Percentiles rank a stretch among this genome's conserved stretches.
These are phyloP conservation scores for Apantesis nais DNA, from an alignment of 2,888 invertebrate species.

Conservation along the genomic window DNA sequence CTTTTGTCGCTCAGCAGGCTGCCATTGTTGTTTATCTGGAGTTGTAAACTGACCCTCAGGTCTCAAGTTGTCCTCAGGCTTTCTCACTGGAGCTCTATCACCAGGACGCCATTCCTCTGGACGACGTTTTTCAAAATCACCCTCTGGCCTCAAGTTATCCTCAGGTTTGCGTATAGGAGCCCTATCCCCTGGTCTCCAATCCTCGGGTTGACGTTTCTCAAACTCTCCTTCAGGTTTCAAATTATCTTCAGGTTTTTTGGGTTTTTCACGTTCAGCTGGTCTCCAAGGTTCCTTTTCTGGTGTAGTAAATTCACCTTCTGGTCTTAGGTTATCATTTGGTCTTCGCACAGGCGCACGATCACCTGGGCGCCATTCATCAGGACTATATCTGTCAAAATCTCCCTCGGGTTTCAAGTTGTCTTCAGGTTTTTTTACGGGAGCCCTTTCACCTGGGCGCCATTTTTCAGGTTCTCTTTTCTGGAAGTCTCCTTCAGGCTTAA, in stretches of 20 bases:
- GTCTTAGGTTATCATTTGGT: conserved; percentile 59
- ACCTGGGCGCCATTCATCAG: conserved; percentile 68
- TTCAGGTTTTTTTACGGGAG: conserved; percentile 69
- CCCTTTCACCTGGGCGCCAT: conserved; percentile 81
- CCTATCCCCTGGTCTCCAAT: conserved; percentile 79
- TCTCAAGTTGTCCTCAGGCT: conserved; percentile 67
- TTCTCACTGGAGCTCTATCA: conserved; percentile 47
- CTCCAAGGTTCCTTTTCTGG: conserved; percentile 77
- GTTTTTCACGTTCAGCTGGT: conserved; percentile 75
- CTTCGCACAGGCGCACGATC: conserved; percentile 64
- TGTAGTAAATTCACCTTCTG: conserved; percentile 41
- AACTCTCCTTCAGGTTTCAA: conserved; percentile 86
- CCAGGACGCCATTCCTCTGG: conserved; percentile 70
- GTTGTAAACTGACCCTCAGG: conserved; percentile 75
- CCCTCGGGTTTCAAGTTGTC: conserved; percentile 86
- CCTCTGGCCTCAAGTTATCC: conserved; percentile 32
- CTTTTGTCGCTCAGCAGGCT: conserved; percentile 67
- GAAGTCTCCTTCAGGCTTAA: conserved; percentile 85
- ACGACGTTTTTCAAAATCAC: conserved; percentile 73
- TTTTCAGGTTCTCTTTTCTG: conserved; percentile 73
- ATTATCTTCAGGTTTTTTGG: conserved; percentile 77
- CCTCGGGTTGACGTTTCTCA: conserved; percentile 77
- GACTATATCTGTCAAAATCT: conserved; percentile 76
- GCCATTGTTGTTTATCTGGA: conserved; percentile 47
- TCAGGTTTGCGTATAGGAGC: conserved; percentile 54